Base-by-base conservation (phyloP, 2,797 vertebrate species). In the Botia kubotai region DNA sequence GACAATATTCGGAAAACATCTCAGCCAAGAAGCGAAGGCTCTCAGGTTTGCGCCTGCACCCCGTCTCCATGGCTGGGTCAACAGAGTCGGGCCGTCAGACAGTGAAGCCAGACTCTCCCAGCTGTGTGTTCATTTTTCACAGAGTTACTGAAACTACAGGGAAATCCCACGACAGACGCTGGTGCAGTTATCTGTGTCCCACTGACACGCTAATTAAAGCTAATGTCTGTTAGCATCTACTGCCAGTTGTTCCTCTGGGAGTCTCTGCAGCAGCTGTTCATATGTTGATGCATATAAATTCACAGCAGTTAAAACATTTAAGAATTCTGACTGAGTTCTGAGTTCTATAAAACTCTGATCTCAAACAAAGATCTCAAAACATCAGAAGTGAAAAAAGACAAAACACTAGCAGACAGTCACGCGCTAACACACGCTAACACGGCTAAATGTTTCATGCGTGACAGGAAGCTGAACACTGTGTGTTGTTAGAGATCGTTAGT, bases 151-250 rank as follows among this genome's bases (percentile, higher is more conserved):
- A 46, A 57, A 77, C 8, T 19, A 58, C 36, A n/a, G 29, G 50
- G 50, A 68, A 62, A 70, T 70, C 66, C 76, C 76, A 50, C 10
- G 23, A 78, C 23, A 48, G 39, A 26, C 17, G 0, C 60, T 21
- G 53, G 60, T 63, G 67, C 67, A 78, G 53, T 72, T 72, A 36
- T 39, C 55, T 71, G 19, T 39, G 39, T 36, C 43, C 67, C 58
- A 78, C 21, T 72, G 68, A 43, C 26, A 53, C 19, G 46, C n/a
- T 65, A 82, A 74, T 82, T 82, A 77, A 77, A 33, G 62, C 21
- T 76, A 77, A 71, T 77, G 60, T 82, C 23, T 53, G 52, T 79
- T 77, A 71, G 48, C 52, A 71, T 82, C 75, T 21, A 69, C 43
- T 72, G 69, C 57, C 62, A 77, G 66, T 39, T 52, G 43, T 60